phyloP scores from a whole-genome alignment of 1,140 invertebrate species.

The Pseudomyrmex pallidus region DNA sequence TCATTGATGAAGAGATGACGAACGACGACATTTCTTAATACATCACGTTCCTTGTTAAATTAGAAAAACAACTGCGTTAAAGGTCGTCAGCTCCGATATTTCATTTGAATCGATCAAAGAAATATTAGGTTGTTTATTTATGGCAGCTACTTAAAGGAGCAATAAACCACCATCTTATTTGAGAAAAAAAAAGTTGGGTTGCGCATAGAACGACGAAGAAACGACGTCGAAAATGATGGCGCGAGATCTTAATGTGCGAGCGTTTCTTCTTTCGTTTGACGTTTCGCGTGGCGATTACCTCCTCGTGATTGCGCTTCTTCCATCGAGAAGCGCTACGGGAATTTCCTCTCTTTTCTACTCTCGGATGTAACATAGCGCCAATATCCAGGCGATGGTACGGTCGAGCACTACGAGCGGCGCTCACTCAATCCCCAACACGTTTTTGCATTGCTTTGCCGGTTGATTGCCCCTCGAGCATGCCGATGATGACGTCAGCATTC shows the following conservation, averaged over 20 bases:
- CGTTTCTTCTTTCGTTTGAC: not conserved
- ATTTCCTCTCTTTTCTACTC: constrained; percentile 27
- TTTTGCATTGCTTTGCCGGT: constrained; percentile 74
- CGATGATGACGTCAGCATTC: constrained; percentile 67
- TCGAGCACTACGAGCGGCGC: constrained; percentile 53
- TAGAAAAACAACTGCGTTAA: not conserved
- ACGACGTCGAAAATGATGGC: not conserved
- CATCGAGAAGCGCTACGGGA: not conserved
- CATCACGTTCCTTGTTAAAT: not conserved
- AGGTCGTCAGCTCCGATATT: not conserved
- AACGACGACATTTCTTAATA: not conserved
- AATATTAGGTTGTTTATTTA: no score
- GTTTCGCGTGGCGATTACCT: constrained; percentile 4
- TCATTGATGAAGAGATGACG: not conserved
- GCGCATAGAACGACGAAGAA: not conserved
- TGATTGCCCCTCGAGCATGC: constrained; percentile 73
- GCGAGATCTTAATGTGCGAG: not conserved
- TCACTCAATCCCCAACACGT: constrained; percentile 65
- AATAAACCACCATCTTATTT: no score
- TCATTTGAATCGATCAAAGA: no score
- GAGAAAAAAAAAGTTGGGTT: no score
- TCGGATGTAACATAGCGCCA: not conserved
- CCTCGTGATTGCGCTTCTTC: constrained; percentile 12
- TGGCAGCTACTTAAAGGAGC: not conserved
- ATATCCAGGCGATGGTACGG: constrained; percentile 57